Evolutionary conservation across 2,797 vertebrate genomes (phyloP), one percentile per base, ranked within the genome.

Genomic region (Neoniphon sammara): DNA sequence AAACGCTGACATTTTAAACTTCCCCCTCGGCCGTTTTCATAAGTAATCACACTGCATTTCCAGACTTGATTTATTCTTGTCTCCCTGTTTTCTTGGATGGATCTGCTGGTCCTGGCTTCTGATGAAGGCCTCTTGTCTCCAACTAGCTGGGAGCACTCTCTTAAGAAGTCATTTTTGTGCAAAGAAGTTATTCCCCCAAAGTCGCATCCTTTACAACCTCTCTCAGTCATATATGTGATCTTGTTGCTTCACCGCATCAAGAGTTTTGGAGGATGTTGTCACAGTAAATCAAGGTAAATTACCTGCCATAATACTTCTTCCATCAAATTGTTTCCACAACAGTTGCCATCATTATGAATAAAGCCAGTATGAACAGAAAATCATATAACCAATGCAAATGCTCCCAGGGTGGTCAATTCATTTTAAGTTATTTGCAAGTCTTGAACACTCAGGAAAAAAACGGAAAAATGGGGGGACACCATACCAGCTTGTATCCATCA

Each of bases 201-300:
- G 58, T 72, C 59, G 31, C 7, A 66, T 69, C 7, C 10, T 60
- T 69, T 44, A 4, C 53, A 5, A 25, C 53, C 46, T n/a, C 21
- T 77, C 17, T 65, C 71, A 55, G 46, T 59, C 79, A n/a, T n/a
- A 18, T 49, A 36, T 73, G 57, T 68, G 49, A 85, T 66, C 68
- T 66, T 76, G 73, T 65, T 83, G 75, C 80, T 73, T 78, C 66
- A 15, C 66, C 69, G 62, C 65, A 75, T 80, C 76, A 63, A 15
- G 49, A 44, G 12, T 67, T 25, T 1, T 63, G 56, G 31, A 42
- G 75, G 23, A 69, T 53, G 25, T 59, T 6, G 42, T 46, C 55
- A 54, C 57, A 59, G 60, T 42, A 58, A 34, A 69, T 61, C 59
- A 14, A 44, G 42, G 42, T 44, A 5, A 10, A 10, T 39, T 5